Percentiles rank a stretch among this genome's conserved stretches.
Evolutionary conservation across 2,888 invertebrate species (phyloP).

Genomic region (Sarcophaga rosellei): DNA sequence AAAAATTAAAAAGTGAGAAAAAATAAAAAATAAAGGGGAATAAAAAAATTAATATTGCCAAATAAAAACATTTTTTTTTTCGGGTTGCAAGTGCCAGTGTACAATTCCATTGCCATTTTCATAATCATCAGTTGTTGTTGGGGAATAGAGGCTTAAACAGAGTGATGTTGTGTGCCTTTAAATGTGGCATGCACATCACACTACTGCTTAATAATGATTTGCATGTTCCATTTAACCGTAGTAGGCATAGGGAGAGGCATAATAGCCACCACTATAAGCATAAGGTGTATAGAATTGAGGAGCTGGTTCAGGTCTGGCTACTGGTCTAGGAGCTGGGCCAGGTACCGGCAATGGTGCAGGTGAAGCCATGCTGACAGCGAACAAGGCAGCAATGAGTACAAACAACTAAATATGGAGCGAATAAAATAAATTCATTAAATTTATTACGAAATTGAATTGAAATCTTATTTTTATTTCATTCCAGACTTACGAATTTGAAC

Average conservation of each 20-base stretch:
- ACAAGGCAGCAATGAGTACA: constrained; percentile 76
- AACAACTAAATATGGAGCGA: constrained; percentile 69
- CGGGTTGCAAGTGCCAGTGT: constrained; percentile 72
- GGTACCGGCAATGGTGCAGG: constrained; percentile 73
- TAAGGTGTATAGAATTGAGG: constrained; percentile 77
- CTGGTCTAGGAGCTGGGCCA: constrained; percentile 73
- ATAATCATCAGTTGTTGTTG: constrained; percentile 44
- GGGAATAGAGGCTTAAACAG: neutral
- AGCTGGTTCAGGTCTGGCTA: constrained; percentile 73
- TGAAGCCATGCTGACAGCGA: constrained; percentile 74
- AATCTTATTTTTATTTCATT: constrained; percentile 6
- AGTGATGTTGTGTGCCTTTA: too few species aligned
- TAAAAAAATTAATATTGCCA: constrained; percentile 36
- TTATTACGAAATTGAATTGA: neutral
- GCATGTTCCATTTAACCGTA: constrained; percentile 72
- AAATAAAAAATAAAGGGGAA: constrained; percentile 44
- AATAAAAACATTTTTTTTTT: neutral
- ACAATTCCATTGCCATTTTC: constrained; percentile 71
- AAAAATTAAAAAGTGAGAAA: constrained; percentile 45
- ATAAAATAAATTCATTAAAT: neutral
- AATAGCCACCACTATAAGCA: constrained; percentile 73
- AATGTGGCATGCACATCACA: neutral
- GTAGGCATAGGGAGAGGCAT: constrained; percentile 75
- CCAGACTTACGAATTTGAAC: constrained; percentile 76
- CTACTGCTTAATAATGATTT: neutral